phyloP scores from a whole-genome alignment of 2,888 invertebrate genomes.

The Blera fallax region DNA sequence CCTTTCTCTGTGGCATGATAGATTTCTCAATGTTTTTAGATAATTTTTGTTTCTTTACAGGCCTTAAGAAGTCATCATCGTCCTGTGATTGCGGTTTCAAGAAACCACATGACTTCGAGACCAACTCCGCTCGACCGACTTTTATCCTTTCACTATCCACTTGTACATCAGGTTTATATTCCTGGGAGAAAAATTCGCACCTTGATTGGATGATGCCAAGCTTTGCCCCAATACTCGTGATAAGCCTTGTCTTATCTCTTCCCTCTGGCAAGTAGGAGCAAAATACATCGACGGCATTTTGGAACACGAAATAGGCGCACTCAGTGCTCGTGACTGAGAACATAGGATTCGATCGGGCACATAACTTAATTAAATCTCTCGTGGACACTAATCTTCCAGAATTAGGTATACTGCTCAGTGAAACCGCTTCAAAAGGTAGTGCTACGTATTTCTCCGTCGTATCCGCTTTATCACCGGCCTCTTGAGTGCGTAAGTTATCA shows the following conservation, averaged over 20 bases:
- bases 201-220: slow-evolving; percentile 92
- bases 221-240: slow-evolving; percentile 89
- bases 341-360: slow-evolving; percentile 88
- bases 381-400: slow-evolving; percentile 88
- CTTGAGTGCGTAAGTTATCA: slow-evolving; percentile 79
- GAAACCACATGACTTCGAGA: slow-evolving; percentile 76
- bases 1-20: slow-evolving; percentile 75
- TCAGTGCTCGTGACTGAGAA: slow-evolving; percentile 87
- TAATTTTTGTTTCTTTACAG: slow-evolving; percentile 77
- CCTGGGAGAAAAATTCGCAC: slow-evolving; percentile 90
- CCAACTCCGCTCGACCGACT: slow-evolving; percentile 87
- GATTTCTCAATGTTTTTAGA: slow-evolving; percentile 71
- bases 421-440: slow-evolving; percentile 78
- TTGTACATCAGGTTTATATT: slow-evolving; percentile 90
- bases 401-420: slow-evolving; percentile 75
- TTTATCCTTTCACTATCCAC: slow-evolving; percentile 84
- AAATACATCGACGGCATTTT: slow-evolving; percentile 96
- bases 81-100: slow-evolving; percentile 35
- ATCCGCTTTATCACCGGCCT: slow-evolving; percentile 80
- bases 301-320: slow-evolving; percentile 84
- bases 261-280: slow-evolving; percentile 89
- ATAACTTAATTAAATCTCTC: slow-evolving; percentile 96
- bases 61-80: slow-evolving; percentile 47
- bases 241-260: slow-evolving; percentile 86
- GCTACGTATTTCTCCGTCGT: slow-evolving; percentile 77